Conservation (phyloP, 1,140 invertebrate species). For the Cotesia glomerata region DNA sequence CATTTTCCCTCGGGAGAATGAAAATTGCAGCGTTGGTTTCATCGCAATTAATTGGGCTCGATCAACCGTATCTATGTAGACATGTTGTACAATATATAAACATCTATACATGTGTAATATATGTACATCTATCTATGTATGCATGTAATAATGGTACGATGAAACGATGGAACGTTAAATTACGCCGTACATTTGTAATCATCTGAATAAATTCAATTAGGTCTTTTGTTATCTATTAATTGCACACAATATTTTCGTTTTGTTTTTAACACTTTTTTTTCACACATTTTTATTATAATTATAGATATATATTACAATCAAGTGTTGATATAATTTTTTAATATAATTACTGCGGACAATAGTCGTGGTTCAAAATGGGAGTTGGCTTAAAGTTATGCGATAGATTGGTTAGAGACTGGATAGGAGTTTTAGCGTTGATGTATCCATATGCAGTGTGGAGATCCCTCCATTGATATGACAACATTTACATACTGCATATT, state of each 20-base stretch:
- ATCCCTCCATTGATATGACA: constrained; percentile 62
- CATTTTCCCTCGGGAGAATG: constrained; percentile 13
- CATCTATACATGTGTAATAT: neutral
- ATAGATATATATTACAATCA: no score
- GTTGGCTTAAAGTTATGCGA: neutral
- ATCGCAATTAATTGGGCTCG: constrained; percentile 24
- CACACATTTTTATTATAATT: neutral
- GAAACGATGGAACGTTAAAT: constrained; percentile 10
- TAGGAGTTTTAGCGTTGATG: constrained; percentile 42
- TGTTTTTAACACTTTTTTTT: neutral
- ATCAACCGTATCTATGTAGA: constrained; percentile 6
- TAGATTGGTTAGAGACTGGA: neutral
- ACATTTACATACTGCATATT: constrained; percentile 66
- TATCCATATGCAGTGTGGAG: constrained; percentile 60
- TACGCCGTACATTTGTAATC: constrained; percentile 17
- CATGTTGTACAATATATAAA: neutral
- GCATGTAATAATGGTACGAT: neutral
- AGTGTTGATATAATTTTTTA: no score
- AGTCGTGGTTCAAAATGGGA: neutral
- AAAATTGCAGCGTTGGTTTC: constrained; percentile 23
- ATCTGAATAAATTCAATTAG: constrained; percentile 12
- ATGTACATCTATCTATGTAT: neutral
- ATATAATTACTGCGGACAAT: no score
- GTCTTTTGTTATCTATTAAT: neutral
- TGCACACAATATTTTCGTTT: neutral